Conservation (phyloP, 1,140 invertebrate species). For the Phymorhynchus buccinoides region DNA sequence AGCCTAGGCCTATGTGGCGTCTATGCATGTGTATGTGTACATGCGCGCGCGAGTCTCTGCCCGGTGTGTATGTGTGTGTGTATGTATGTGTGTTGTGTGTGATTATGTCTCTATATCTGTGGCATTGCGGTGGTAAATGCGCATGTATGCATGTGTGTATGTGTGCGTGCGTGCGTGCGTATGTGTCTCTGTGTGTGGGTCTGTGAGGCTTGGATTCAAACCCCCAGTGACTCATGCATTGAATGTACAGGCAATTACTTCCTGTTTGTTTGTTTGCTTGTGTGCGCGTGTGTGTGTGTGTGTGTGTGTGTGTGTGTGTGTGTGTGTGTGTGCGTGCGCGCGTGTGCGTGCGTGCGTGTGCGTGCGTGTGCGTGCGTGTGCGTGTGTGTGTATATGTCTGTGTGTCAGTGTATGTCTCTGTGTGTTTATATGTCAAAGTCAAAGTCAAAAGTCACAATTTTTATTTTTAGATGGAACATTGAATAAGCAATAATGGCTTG, state of each 20-base stretch:
- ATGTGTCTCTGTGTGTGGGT: background rate
- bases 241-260: too few species aligned
- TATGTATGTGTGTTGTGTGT: background rate
- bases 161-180: conserved; percentile 18
- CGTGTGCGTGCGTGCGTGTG: background rate
- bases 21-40: background rate
- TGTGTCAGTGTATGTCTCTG: too few species aligned
- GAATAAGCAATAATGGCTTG: too few species aligned
- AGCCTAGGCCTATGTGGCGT: background rate
- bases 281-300: background rate
- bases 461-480: too few species aligned
- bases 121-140: background rate
- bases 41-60: background rate
- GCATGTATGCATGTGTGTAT: background rate
- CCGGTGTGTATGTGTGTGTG: background rate
- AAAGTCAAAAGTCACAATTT: too few species aligned
- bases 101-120: too few species aligned
- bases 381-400: background rate
- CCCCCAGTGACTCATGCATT: too few species aligned
- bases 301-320: conserved; percentile 9
- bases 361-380: background rate
- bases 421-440: too few species aligned
- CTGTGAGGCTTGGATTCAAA: too few species aligned
- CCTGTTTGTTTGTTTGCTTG: background rate
- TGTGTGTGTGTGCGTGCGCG: conserved; percentile 17